These are phyloP conservation scores for Dasysyrphus tricinctus DNA, from an alignment of 2,888 invertebrate species.

Conservation along the genomic window DNA sequence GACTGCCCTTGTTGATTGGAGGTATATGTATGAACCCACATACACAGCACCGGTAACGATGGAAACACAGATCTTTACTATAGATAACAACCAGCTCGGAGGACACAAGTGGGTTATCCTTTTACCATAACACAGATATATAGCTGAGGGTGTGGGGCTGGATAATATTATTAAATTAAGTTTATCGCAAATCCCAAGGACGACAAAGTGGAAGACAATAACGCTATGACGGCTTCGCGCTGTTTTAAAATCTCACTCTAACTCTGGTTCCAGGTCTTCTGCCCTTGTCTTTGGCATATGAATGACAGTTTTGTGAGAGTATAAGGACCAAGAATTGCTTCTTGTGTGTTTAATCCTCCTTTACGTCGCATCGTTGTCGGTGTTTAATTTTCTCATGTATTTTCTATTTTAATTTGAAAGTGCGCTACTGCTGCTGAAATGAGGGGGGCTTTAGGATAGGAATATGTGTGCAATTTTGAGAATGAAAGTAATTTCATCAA, in stretches of 20 bases:
- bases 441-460: constrained; percentile 56
- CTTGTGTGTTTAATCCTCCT: constrained; percentile 23
- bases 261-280: constrained; percentile 40
- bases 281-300: constrained; percentile 69
- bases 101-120: constrained; percentile 70
- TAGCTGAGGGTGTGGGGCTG: constrained; percentile 17
- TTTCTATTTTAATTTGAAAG: constrained; percentile 70
- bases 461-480: constrained; percentile 69
- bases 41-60: not conserved
- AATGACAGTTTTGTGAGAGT: constrained; percentile 68
- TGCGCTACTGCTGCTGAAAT: constrained; percentile 25
- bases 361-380: constrained; percentile 14
- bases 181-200: constrained; percentile 68
- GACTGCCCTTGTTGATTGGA: constrained; percentile 40
- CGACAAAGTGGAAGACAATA: not conserved
- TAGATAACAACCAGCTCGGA: constrained; percentile 42
- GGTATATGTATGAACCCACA: not conserved
- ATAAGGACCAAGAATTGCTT: constrained; percentile 47
- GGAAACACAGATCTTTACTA: constrained; percentile 26
- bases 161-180: constrained; percentile 75
- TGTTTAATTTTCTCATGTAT: constrained; percentile 74
- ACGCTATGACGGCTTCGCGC: not conserved
- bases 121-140: constrained; percentile 1
- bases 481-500: constrained; percentile 69
- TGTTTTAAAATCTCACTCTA: constrained; percentile 64